Evolutionary conservation across 23 tunicate species (phyloP).

Genomic region (Trididemnum nubilum): DNA sequence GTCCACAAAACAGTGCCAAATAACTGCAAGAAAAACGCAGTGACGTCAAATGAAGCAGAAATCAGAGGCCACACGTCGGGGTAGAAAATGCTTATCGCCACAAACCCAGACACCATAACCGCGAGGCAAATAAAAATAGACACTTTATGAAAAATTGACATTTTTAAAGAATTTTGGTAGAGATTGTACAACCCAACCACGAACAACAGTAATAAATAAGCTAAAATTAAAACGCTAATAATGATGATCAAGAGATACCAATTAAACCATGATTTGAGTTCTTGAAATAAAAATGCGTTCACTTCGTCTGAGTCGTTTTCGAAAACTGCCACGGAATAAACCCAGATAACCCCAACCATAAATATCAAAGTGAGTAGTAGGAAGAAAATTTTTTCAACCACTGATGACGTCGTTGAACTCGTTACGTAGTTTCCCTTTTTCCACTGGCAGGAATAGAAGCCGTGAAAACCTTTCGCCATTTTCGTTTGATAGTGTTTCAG

Average conservation of each 20-base stretch:
- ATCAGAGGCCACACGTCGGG: conserved; percentile 30
- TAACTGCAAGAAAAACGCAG: conserved; percentile 61
- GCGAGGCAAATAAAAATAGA: conserved; percentile 10
- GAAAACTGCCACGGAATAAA: conserved; percentile 54
- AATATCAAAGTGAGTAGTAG: conserved; percentile 17
- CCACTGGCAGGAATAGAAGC: conserved; percentile 11
- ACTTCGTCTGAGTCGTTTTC: conserved; percentile 53
- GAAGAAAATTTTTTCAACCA: conserved; percentile 44
- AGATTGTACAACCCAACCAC: conserved; percentile 36
- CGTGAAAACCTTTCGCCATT: too few species aligned
- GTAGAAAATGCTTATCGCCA: conserved; percentile 41
- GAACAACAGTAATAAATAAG: conserved; percentile 28
- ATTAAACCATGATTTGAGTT: conserved; percentile 47
- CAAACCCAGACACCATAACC: conserved; percentile 38
- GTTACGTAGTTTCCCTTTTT: not conserved
- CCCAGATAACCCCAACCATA: conserved; percentile 32
- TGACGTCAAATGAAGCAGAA: conserved; percentile 48
- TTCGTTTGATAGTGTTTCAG: too few species aligned
- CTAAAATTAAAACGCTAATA: conserved; percentile 15
- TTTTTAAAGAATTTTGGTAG: not conserved
- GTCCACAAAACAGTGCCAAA: conserved; percentile 39
- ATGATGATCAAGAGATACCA: conserved; percentile 53
- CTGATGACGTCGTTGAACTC: not conserved
- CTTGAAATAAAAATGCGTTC: conserved; percentile 52
- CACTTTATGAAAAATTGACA: conserved; percentile 43